Percentiles rank a stretch among this genome's conserved stretches.
These are phyloP conservation scores for Apaloderma vittatum DNA, from an alignment of 2,113 vertebrate species.

Conservation along the genomic window DNA sequence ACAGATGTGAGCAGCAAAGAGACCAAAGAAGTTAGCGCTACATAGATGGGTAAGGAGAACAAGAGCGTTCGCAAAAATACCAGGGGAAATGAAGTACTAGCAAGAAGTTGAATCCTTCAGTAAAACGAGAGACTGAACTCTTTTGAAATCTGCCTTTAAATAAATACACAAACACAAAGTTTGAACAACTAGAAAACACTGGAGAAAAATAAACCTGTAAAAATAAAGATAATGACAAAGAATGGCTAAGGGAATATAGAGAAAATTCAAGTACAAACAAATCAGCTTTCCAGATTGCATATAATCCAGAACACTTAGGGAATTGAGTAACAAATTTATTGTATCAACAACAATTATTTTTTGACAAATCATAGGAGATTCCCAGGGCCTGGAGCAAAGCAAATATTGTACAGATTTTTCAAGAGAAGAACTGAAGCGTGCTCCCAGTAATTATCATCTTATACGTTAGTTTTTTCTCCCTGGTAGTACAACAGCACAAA, in stretches of 20 bases:
- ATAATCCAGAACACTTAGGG: slow-evolving; percentile 18
- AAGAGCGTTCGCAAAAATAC: neutral
- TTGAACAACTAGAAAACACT: slow-evolving; percentile 59
- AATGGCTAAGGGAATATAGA: slow-evolving; percentile 51
- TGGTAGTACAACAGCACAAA: neutral
- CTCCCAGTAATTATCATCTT: slow-evolving; percentile 29
- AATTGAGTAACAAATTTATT: slow-evolving; percentile 54
- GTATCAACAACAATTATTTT: slow-evolving; percentile 55
- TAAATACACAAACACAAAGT: slow-evolving; percentile 61
- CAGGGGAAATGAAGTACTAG: slow-evolving; percentile 54
- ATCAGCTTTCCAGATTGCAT: slow-evolving; percentile 32
- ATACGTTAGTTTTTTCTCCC: slow-evolving; percentile 19
- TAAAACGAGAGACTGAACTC: slow-evolving; percentile 37
- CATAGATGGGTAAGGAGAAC: slow-evolving; percentile 37
- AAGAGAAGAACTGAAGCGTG: slow-evolving; percentile 9
- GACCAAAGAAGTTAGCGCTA: neutral
- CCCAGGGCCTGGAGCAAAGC: slow-evolving; percentile 60
- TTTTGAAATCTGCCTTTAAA: slow-evolving; percentile 63
- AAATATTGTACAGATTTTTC: slow-evolving; percentile 53
- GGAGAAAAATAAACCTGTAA: slow-evolving; percentile 61
- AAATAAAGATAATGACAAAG: slow-evolving; percentile 61
- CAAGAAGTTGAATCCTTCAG: slow-evolving; percentile 46
- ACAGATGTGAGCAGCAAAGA: neutral
- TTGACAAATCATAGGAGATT: slow-evolving; percentile 69
- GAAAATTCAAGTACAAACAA: slow-evolving; percentile 53